Evolutionary conservation across 2,888 invertebrate species (phyloP).

Genomic region (Eupithecia pulchellata): DNA sequence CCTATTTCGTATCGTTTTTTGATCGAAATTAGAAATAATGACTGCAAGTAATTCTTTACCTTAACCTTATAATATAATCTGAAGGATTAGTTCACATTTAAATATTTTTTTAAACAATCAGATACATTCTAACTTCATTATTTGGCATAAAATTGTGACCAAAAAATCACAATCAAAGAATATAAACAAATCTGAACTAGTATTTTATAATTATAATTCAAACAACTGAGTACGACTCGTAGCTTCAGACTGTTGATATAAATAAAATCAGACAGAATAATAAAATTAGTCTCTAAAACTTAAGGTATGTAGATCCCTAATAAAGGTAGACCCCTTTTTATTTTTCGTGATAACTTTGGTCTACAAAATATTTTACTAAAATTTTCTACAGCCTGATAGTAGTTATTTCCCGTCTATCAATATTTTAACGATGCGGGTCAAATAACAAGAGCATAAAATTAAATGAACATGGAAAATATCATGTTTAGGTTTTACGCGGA

Average conservation of each 20-base stretch:
- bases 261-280: no score
- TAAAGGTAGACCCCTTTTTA: neutral
- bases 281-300: neutral
- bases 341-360: neutral
- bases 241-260: no score
- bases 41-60: neutral
- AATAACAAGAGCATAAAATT: slow-evolving; percentile 24
- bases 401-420: slow-evolving; percentile 21
- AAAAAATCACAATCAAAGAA: no score
- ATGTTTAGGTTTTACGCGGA: slow-evolving; percentile 31
- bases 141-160: no score
- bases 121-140: no score
- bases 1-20: no score
- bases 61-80: neutral
- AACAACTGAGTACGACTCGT: no score
- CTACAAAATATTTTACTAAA: neutral
- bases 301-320: neutral
- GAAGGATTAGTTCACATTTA: neutral
- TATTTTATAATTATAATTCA: no score
- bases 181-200: no score
- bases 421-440: slow-evolving; percentile 28
- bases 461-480: slow-evolving; percentile 29
- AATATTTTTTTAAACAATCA: neutral
- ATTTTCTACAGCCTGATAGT: neutral
- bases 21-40: neutral